Conservation (phyloP, 2,113 vertebrate species). For the Nothocercus julius region DNA sequence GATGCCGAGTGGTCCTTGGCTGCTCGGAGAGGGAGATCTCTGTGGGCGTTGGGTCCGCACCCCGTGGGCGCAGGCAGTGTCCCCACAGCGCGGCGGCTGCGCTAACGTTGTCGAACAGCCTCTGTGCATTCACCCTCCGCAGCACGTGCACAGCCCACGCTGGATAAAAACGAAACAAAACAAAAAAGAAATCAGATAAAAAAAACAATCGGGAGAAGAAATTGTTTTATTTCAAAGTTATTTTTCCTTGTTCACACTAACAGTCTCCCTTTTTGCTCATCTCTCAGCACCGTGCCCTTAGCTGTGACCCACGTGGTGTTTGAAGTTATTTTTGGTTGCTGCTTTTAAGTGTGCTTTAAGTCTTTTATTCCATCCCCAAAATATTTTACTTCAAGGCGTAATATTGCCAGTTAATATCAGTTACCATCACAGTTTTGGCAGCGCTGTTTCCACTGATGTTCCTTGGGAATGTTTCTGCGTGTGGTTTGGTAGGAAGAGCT, state of each 20-base stretch:
- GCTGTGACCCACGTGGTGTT: background rate
- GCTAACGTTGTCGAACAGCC: no score
- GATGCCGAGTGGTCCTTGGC: no score
- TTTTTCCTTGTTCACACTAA: background rate
- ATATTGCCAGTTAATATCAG: conserved; percentile 18
- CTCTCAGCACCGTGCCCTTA: background rate
- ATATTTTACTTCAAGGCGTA: conserved; percentile 41
- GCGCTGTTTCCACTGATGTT: conserved; percentile 13
- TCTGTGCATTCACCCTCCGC: background rate
- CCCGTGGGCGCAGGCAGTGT: background rate
- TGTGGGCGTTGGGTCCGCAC: background rate
- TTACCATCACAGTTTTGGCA: conserved; percentile 58
- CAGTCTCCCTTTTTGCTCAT: background rate
- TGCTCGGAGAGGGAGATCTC: background rate
- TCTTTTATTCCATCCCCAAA: conserved; percentile 5
- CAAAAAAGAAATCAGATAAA: background rate
- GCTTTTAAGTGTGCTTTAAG: conserved; percentile 28
- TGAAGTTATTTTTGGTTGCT: conserved; percentile 39
- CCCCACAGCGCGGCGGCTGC: background rate
- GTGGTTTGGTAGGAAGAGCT: conserved; percentile 63
- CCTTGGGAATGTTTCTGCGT: background rate
- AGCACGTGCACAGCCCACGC: rapidly evolving
- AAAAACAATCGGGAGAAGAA: background rate
- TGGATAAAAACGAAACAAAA: background rate
- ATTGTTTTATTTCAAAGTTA: background rate